Conservation (phyloP, 2,888 invertebrate species). For the Panzeria rudis region DNA sequence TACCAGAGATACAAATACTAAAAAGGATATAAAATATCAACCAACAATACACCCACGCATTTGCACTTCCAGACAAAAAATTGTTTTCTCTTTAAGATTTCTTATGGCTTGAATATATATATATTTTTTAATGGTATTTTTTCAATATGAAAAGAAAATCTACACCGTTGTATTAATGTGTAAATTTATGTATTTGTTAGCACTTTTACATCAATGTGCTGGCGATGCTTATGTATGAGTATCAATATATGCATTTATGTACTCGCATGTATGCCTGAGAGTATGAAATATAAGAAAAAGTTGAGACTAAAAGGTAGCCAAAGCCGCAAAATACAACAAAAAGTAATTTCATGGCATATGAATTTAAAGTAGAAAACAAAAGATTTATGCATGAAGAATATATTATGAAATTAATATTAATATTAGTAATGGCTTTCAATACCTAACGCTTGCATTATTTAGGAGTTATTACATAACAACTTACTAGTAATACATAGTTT, state of each 20-base stretch:
- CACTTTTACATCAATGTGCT: not conserved
- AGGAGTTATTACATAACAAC: too few relatives aligned
- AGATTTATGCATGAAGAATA: constrained; percentile 44
- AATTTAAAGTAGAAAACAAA: constrained; percentile 62
- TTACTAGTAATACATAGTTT: too few relatives aligned
- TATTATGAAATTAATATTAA: constrained; percentile 9
- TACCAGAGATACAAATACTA: constrained; percentile 38
- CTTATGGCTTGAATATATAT: not conserved
- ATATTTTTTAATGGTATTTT: not conserved
- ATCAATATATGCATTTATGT: not conserved
- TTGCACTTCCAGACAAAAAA: constrained; percentile 1
- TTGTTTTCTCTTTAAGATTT: not conserved
- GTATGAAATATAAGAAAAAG: not conserved
- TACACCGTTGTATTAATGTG: not conserved
- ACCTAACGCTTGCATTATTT: too few relatives aligned
- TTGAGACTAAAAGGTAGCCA: constrained; percentile 6
- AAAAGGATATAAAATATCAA: not conserved
- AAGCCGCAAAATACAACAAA: constrained; percentile 2
- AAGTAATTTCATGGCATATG: constrained; percentile 69
- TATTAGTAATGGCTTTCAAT: not conserved
- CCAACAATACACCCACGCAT: constrained; percentile 2
- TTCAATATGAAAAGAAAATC: constrained; percentile 14
- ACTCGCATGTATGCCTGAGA: not conserved
- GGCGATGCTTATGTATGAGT: not conserved
- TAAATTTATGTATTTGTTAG: not conserved